Evolutionary conservation across 2,888 invertebrate genomes (phyloP).

Genomic region (Digitonthophagus gazella): DNA sequence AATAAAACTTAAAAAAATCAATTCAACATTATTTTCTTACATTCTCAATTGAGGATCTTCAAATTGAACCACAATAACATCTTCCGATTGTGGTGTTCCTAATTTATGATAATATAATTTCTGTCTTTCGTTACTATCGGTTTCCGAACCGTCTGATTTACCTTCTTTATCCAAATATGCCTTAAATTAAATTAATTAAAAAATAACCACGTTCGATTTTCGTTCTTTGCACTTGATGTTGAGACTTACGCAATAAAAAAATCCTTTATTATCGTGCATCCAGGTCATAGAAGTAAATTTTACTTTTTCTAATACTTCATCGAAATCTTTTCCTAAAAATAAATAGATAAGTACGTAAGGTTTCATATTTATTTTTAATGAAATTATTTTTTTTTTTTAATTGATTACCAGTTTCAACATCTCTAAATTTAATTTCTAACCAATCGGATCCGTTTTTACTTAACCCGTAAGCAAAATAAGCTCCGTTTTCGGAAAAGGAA

Average conservation of each 20-base stretch:
- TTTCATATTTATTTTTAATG: constrained; percentile 12
- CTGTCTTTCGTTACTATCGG: constrained; percentile 82
- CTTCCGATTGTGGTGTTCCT: constrained; percentile 81
- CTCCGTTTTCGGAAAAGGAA: constrained; percentile 86
- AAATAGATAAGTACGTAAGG: too few species aligned
- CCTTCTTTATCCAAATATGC: constrained; percentile 78
- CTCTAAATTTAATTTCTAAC: constrained; percentile 83
- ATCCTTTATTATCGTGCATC: constrained; percentile 92
- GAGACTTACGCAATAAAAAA: constrained; percentile 83
- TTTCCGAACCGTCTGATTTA: constrained; percentile 90
- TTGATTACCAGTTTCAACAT: constrained; percentile 66
- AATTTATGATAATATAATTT: constrained; percentile 91
- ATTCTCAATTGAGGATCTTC: constrained; percentile 91
- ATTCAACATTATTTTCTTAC: too few species aligned
- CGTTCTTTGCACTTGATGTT: not conserved
- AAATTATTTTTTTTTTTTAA: too few species aligned
- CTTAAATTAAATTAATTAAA: constrained; percentile 50
- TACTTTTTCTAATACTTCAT: constrained; percentile 86
- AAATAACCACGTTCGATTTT: not conserved
- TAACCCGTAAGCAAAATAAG: constrained; percentile 85
- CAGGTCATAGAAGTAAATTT: constrained; percentile 91
- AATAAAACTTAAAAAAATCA: not conserved
- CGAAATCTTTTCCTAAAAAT: constrained; percentile 71
- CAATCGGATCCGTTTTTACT: constrained; percentile 96
- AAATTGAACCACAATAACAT: constrained; percentile 85